phyloP scores from a whole-genome alignment of 2,888 invertebrate genomes.

The Mesorhabditis spiculigera region DNA sequence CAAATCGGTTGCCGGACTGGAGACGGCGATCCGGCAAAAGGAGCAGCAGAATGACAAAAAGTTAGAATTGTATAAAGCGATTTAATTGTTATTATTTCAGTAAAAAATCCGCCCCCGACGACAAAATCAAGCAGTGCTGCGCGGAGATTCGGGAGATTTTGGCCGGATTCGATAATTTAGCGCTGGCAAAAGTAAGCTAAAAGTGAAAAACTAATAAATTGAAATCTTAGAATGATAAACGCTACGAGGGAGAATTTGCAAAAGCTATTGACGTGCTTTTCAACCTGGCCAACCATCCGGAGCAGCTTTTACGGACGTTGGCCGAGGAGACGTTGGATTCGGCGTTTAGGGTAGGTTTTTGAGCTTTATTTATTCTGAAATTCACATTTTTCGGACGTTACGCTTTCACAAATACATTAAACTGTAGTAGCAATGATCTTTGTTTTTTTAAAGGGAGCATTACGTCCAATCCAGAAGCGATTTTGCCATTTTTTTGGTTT shows the following conservation, averaged over 20 bases:
- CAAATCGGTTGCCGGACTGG: conserved; percentile 1
- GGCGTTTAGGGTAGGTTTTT: neutral
- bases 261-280: neutral
- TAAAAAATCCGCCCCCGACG: neutral
- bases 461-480: too few species aligned
- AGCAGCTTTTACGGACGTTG: neutral
- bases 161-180: neutral
- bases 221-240: conserved; percentile 3
- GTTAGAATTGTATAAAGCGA: neutral
- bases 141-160: conserved; percentile 4
- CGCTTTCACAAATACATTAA: too few species aligned
- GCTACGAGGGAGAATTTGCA: neutral
- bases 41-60: neutral
- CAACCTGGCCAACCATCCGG: neutral
- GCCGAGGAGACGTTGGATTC: conserved; percentile 3
- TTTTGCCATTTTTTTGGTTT: too few species aligned
- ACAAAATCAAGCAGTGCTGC: neutral
- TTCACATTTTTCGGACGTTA: too few species aligned
- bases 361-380: too few species aligned
- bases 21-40: neutral
- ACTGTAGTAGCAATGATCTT: too few species aligned
- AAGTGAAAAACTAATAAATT: neutral
- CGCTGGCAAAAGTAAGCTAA: neutral
- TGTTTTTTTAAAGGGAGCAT: too few species aligned
- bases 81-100: neutral